Evolutionary conservation across 2,113 vertebrate species (phyloP).

Genomic region (Atherinomorus stipes): DNA sequence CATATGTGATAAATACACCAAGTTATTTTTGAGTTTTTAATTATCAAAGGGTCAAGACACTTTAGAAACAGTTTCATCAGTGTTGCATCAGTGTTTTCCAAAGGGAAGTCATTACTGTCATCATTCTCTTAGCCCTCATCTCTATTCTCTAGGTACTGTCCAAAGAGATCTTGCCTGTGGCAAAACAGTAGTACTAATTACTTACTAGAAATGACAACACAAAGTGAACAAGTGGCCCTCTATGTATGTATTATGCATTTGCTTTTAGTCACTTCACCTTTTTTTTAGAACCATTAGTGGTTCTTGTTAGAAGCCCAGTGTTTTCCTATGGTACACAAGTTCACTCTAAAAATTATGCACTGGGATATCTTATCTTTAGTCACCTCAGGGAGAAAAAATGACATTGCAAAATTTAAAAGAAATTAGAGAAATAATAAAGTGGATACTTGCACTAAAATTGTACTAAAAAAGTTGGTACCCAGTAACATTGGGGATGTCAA

Average conservation of each 20-base stretch:
- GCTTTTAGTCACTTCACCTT: neutral
- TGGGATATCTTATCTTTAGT: too few relatives aligned
- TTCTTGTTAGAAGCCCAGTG: neutral
- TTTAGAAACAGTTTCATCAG: conserved; percentile 42
- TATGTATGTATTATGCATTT: conserved; percentile 25
- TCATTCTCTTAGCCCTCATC: neutral
- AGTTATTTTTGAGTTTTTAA: neutral
- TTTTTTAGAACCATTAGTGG: neutral
- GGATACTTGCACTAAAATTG: too few relatives aligned
- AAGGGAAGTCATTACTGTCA: conserved; percentile 54
- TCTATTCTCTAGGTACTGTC: conserved; percentile 61
- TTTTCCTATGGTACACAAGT: neutral
- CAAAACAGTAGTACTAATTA: conserved; percentile 58
- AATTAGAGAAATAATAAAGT: too few relatives aligned
- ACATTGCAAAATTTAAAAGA: too few relatives aligned
- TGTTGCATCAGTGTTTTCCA: conserved; percentile 56
- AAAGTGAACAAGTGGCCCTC: conserved; percentile 53
- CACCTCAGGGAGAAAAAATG: too few relatives aligned
- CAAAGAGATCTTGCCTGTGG: conserved; percentile 37
- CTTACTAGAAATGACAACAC: conserved; percentile 48
- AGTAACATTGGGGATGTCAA: too few relatives aligned
- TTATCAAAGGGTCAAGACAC: neutral
- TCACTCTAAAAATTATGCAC: too few relatives aligned
- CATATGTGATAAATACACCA: neutral
- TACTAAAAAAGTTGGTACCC: too few relatives aligned